These are phyloP conservation scores for Aurelia coerulea DNA, from an alignment of 30 jellyfish, hydroid and myxozoan genomes.

Conservation along the genomic window DNA sequence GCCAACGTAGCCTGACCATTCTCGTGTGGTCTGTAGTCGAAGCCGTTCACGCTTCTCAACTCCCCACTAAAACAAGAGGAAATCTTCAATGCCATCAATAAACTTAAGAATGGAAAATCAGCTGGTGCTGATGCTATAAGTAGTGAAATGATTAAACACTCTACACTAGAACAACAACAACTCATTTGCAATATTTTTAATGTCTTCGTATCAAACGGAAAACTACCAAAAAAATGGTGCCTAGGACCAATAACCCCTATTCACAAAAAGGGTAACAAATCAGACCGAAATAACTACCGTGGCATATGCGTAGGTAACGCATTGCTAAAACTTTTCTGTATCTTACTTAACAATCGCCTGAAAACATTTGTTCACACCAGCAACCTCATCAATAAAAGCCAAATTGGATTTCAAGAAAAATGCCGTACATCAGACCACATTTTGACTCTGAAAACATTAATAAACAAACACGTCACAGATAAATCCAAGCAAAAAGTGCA, in stretches of 20 bases:
- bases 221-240: neutral
- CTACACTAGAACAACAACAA: neutral
- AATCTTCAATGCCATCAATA: too few relatives aligned
- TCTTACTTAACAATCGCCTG: neutral
- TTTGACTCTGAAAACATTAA: neutral
- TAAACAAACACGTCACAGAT: too few relatives aligned
- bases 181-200: neutral
- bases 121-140: neutral
- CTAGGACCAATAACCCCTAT: neutral
- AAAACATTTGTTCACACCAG: neutral
- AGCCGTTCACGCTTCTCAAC: too few relatives aligned
- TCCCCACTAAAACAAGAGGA: too few relatives aligned
- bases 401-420: conserved; percentile 6
- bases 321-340: neutral
- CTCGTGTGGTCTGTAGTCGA: too few relatives aligned
- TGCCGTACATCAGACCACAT: conserved; percentile 1
- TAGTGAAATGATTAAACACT: neutral
- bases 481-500: too few relatives aligned
- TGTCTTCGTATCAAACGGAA: neutral
- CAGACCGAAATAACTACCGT: neutral
- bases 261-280: neutral
- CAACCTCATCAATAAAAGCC: neutral
- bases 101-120: too few relatives aligned
- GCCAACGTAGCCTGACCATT: too few relatives aligned
- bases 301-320: neutral